These are phyloP conservation scores for Sepiola atlantica DNA, from an alignment of 2,888 invertebrate genomes.

Conservation along the genomic window DNA sequence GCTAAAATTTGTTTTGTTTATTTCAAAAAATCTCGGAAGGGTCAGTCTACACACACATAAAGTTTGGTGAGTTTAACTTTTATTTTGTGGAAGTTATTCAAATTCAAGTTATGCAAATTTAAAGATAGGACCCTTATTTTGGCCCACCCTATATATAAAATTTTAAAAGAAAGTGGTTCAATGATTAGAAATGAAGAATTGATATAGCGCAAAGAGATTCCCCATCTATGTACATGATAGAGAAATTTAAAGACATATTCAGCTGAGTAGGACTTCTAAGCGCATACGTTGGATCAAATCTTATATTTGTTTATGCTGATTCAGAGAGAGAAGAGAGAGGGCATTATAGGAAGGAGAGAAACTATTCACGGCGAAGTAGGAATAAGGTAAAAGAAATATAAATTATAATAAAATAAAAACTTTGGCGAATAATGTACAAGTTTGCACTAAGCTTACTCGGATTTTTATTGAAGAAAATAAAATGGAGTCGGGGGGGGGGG, in stretches of 20 bases:
- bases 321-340: background rate
- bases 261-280: background rate
- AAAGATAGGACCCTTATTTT: no score
- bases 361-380: background rate
- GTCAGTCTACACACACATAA: no score
- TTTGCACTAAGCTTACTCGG: slow-evolving; percentile 32
- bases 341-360: background rate
- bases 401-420: slow-evolving; percentile 19
- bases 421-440: slow-evolving; percentile 32
- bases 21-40: no score
- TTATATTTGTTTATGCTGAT: background rate
- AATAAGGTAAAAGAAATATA: background rate
- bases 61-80: no score
- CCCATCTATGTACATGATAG: background rate
- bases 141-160: no score
- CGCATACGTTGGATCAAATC: background rate
- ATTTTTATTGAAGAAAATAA: background rate
- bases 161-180: background rate
- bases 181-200: background rate
- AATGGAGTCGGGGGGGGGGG: background rate
- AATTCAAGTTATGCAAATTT: no score
- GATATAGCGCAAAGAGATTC: background rate
- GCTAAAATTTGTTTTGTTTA: no score
- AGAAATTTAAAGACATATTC: background rate
- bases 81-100: no score